Evolutionary conservation across 1,140 invertebrate genomes (phyloP), one percentile per base, ranked within the genome.

Genomic region (Pogonus chalceus): DNA sequence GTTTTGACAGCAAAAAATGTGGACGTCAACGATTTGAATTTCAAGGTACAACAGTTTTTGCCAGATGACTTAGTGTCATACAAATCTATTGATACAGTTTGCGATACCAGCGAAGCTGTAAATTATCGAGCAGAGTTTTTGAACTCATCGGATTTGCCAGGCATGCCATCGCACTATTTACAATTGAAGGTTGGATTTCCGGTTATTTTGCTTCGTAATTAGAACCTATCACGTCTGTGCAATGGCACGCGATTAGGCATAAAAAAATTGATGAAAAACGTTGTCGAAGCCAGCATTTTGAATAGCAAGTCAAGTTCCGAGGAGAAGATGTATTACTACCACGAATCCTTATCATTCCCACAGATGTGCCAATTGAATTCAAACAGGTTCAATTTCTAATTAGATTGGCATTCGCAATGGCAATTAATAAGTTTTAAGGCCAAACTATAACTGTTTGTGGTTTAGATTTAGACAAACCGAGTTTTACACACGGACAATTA

Each of bases 381-480:
- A 71, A 70, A 65, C 57, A 76, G 49, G 47, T 71, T 55, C 64
- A 74, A 51, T 73, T 78, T 64, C 68, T 68, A 39, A 56, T 72
- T 31, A 52, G 60, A 56, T 57, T 77, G 7, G 73, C 75, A 23
- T 80, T 78, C 63, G 67, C 71, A 20, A 73, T 79, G 65, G 69
- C 72, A 18, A 75, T 76, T 46, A 78, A 76, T 59, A 77, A 80
- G 62, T 69, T 71, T 14, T 75, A 80, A 66, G 78, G 71, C 14
- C 73, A 79, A 67, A 65, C 63, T 55, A 58, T 69, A 59, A 57
- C 58, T 35, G 61, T 64, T 61, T 69, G 60, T 58, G 68, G 69
- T 26, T 53, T 76, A 35, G 52, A 69, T 57, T 66, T 74, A 22
- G 57, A 62, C 60, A 61, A 61, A 18, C 52, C 60, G 54, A 64